A percentile compares a stretch with the other conserved stretches of the same genome.
Evolutionary conservation across 2,888 invertebrate species (phyloP).

Genomic region (Pammene aurita): DNA sequence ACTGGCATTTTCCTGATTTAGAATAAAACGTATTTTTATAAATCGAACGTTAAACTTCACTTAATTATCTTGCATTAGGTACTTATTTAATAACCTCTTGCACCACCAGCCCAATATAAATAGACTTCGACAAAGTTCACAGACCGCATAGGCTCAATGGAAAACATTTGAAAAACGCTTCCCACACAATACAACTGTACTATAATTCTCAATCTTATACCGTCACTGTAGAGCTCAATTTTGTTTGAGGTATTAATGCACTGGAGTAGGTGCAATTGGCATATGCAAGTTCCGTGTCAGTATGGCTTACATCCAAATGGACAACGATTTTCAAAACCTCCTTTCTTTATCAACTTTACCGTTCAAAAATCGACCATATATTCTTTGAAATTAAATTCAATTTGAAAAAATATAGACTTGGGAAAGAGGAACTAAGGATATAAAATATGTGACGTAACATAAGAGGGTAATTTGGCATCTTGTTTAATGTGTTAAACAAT

Average conservation of each 20-base stretch:
- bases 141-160: slow-evolving; percentile 52
- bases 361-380: background rate
- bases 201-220: slow-evolving; percentile 7
- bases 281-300: slow-evolving; percentile 47
- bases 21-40: background rate
- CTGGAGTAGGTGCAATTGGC: slow-evolving; percentile 45
- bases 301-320: slow-evolving; percentile 52
- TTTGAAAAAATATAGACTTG: background rate
- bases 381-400: background rate
- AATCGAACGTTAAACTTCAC: background rate
- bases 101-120: slow-evolving; percentile 49
- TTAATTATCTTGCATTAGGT: background rate
- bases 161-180: slow-evolving; percentile 44
- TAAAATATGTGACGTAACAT: slow-evolving; percentile 48
- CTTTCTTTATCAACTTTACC: background rate
- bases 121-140: slow-evolving; percentile 55
- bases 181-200: slow-evolving; percentile 27
- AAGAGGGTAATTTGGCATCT: slow-evolving; percentile 44
- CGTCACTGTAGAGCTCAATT: slow-evolving; percentile 5
- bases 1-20: too few relatives aligned
- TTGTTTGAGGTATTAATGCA: slow-evolving; percentile 21
- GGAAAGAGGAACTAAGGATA: background rate
- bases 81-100: background rate
- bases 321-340: slow-evolving; percentile 11
- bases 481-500: slow-evolving; percentile 52